These are phyloP conservation scores for Gymnodraco acuticeps DNA, from an alignment of 2,797 vertebrate genomes.

Conservation along the genomic window DNA sequence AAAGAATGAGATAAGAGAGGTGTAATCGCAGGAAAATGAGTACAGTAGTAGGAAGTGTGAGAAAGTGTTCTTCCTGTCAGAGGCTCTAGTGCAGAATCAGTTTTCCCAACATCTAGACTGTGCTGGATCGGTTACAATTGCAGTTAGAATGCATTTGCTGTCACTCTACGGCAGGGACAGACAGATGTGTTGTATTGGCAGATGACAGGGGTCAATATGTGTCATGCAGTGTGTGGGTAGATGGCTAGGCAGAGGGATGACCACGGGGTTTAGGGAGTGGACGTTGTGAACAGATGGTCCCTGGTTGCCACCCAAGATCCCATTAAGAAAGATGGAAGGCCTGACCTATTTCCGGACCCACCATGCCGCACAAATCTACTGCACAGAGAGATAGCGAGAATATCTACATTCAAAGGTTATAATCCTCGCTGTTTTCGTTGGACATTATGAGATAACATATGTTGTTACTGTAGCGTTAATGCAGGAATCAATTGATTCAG, in stretches of 20 bases:
- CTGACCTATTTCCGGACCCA: conserved; percentile 80
- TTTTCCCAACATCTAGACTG: conserved; percentile 15
- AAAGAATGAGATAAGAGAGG: conserved; percentile 16
- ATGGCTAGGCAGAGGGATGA: conserved; percentile 73
- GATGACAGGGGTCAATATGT: conserved; percentile 61
- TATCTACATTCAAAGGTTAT: conserved; percentile 62
- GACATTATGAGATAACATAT: conserved; percentile 67
- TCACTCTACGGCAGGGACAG: conserved; percentile 17
- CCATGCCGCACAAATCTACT: conserved; percentile 64
- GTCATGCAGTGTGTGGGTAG: conserved; percentile 50
- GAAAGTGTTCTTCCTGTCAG: neutral
- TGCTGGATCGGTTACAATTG: conserved; percentile 34
- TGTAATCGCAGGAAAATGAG: conserved; percentile 19
- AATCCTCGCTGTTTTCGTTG: conserved; percentile 67
- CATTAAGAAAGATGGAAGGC: conserved; percentile 84
- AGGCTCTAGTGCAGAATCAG: conserved; percentile 13
- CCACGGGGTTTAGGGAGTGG: conserved; percentile 72
- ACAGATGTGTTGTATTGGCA: conserved; percentile 69
- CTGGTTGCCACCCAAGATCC: conserved; percentile 80
- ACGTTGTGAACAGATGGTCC: conserved; percentile 80
- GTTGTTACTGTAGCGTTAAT: conserved; percentile 45
- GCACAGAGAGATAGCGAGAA: conserved; percentile 48
- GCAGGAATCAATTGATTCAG: conserved; percentile 53
- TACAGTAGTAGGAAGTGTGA: neutral
- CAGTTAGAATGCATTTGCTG: conserved; percentile 27